Evolutionary conservation across 1,140 invertebrate species (phyloP), one percentile per base, ranked within the genome.

Genomic region (Caenorhabditis latens): DNA sequence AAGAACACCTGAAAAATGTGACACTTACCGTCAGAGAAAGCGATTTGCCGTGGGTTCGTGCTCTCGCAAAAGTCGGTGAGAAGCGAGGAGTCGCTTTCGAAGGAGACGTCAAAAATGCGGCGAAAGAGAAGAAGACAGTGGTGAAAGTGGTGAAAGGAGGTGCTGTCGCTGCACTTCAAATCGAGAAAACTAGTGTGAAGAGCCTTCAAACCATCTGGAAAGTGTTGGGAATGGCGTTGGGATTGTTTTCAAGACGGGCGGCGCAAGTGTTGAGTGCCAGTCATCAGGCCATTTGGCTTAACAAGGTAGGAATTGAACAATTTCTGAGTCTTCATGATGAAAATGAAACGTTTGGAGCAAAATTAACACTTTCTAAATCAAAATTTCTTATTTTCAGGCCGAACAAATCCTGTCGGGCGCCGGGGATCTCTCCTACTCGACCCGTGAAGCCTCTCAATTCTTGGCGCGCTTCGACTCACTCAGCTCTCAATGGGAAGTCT

Each of bases 391-490:
- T 82, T 79, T 61, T 57, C 61, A 85, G 83, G 43, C 40, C 16
- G 84, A 82, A 11, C 32, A 42, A 71, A 53, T 87, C 24, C 48
- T 88, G 24, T 2, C 8, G 2, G 46, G 83, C 40, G 14, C 58
- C 5, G 19, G 24, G 2, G 67, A 75, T 24, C n/a, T 85, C 40
- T 19, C 16, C 4, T 48, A 16, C 48, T 19, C 71, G 11, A 40
- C 86, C 3, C 84, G 83, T n/a, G 83, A 82, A 53, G 63, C 63
- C 5, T 86, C 57, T 14, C 87, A 88, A 57, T 88, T 85, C 55
- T 42, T 88, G 32, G 58, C 87, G 43, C 83, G 87, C n/a, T 88
- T 88, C 67, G 87, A 88, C 42, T 79, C 83, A 16, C 67, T 88
- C 19, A 43, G 50, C 55, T 84, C 87, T 55, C 87, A 88, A 43